phyloP scores from a whole-genome alignment of 2,888 invertebrate species.

The Thymelicus acteon region DNA sequence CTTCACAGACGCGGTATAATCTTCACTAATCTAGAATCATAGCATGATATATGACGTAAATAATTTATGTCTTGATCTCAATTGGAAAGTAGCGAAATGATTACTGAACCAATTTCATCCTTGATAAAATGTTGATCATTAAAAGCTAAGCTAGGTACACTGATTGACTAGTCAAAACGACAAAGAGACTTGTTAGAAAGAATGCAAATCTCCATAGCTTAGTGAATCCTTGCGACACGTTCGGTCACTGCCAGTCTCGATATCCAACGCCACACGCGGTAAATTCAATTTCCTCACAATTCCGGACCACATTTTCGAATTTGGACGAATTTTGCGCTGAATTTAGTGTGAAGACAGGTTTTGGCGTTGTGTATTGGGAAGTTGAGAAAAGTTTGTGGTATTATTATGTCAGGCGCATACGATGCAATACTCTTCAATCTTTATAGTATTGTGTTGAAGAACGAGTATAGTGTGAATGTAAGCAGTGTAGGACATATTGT shows the following conservation, averaged over 20 bases:
- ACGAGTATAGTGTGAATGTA: background rate
- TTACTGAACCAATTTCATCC: too few species aligned
- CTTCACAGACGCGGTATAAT: background rate
- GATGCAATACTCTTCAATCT: constrained; percentile 1
- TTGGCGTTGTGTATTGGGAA: constrained; percentile 30
- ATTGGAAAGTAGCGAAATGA: too few species aligned
- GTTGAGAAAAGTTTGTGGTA: constrained; percentile 30
- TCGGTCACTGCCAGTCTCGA: constrained; percentile 70
- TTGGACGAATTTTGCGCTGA: constrained; percentile 31
- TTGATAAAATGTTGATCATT: too few species aligned
- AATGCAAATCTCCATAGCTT: constrained; percentile 16
- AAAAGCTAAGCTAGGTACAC: background rate
- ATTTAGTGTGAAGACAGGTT: constrained; percentile 30
- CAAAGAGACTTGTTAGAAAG: background rate
- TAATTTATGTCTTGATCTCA: too few species aligned
- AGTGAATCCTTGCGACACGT: constrained; percentile 57
- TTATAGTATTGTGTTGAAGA: background rate
- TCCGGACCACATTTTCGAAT: constrained; percentile 36
- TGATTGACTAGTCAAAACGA: background rate
- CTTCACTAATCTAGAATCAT: background rate
- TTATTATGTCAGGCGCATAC: constrained; percentile 28
- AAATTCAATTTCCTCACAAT: constrained; percentile 52
- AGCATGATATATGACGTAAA: too few species aligned
- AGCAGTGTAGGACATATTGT: background rate
- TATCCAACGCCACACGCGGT: constrained; percentile 84